phyloP scores from a whole-genome alignment of 2,888 invertebrate species.

The Pedicia rivosa region DNA sequence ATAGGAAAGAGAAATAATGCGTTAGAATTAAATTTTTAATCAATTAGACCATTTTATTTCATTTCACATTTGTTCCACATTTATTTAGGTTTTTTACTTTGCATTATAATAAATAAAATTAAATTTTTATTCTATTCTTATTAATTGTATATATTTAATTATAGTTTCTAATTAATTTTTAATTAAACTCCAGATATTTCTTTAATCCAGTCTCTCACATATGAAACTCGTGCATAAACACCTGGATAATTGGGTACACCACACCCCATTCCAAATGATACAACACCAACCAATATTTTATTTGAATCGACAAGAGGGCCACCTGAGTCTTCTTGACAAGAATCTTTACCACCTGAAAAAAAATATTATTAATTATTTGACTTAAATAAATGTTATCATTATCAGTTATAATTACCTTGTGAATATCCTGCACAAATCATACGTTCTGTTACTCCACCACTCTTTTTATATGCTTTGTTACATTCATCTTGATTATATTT shows the following conservation, averaged over 20 bases:
- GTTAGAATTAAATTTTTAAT: no score
- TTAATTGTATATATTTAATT: no score
- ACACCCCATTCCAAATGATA: constrained; percentile 27
- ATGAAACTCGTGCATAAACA: constrained; percentile 10
- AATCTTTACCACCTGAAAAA: constrained; percentile 14
- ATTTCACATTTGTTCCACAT: no score
- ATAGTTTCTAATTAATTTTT: no score
- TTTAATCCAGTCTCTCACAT: constrained; percentile 10
- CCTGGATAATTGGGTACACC: constrained; percentile 20
- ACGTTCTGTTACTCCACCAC: constrained; percentile 19
- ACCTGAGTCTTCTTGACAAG: constrained; percentile 26
- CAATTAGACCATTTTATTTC: no score
- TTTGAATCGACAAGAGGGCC: constrained; percentile 20
- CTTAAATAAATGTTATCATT: no score
- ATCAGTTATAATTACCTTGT: constrained; percentile 23
- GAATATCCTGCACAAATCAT: constrained; percentile 23
- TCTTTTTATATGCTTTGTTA: constrained; percentile 14
- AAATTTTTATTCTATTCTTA: no score
- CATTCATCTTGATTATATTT: constrained; percentile 20
- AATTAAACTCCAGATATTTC: no score
- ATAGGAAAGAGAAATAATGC: no score
- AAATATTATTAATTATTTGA: no score
- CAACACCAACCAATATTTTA: background rate
- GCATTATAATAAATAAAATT: no score
- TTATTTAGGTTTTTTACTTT: no score